Evolutionary conservation across 2,113 vertebrate genomes (phyloP).

Genomic region (Gadus macrocephalus): DNA sequence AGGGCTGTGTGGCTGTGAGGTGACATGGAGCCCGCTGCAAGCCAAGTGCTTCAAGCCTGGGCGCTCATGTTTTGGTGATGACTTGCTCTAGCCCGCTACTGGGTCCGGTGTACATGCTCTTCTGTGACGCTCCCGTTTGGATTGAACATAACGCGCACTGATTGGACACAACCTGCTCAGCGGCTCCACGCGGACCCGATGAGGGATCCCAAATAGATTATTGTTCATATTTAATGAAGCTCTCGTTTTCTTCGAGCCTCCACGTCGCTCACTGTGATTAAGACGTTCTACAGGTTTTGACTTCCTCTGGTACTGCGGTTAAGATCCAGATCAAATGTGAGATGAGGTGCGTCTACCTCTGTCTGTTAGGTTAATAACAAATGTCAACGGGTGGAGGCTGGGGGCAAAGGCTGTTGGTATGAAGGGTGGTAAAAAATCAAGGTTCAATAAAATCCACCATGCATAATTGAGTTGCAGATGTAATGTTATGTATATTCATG

Average conservation of each 20-base stretch:
- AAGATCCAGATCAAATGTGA: slow-evolving; percentile 10
- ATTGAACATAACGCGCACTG: slow-evolving; percentile 70
- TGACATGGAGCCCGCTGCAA: slow-evolving; percentile 51
- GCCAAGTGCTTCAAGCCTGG: slow-evolving; percentile 24
- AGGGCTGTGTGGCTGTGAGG: slow-evolving; percentile 53
- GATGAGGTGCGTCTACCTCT: slow-evolving; percentile 15
- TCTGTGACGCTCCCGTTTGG: slow-evolving; percentile 74
- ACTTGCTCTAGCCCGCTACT: slow-evolving; percentile 58
- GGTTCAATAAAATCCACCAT: slow-evolving; percentile 33
- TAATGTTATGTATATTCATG: slow-evolving; percentile 59
- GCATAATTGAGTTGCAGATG: slow-evolving; percentile 59
- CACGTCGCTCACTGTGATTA: slow-evolving; percentile 39
- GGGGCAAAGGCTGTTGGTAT: slow-evolving; percentile 25
- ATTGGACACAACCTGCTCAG: slow-evolving; percentile 70
- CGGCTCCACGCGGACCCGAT: slow-evolving; percentile 73
- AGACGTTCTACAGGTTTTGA: slow-evolving; percentile 42
- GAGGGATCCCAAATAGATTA: slow-evolving; percentile 77
- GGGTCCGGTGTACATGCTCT: slow-evolving; percentile 66
- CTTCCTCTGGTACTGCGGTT: too few species aligned
- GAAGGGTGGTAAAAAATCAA: slow-evolving; percentile 36
- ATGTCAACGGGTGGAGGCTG: slow-evolving; percentile 22
- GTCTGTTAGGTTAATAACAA: slow-evolving; percentile 1
- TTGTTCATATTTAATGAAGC: slow-evolving; percentile 76
- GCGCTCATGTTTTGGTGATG: slow-evolving; percentile 40
- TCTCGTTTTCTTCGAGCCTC: slow-evolving; percentile 46